Base-by-base conservation (phyloP, 2,888 invertebrate genomes). In the Rhodophaea formosa region DNA sequence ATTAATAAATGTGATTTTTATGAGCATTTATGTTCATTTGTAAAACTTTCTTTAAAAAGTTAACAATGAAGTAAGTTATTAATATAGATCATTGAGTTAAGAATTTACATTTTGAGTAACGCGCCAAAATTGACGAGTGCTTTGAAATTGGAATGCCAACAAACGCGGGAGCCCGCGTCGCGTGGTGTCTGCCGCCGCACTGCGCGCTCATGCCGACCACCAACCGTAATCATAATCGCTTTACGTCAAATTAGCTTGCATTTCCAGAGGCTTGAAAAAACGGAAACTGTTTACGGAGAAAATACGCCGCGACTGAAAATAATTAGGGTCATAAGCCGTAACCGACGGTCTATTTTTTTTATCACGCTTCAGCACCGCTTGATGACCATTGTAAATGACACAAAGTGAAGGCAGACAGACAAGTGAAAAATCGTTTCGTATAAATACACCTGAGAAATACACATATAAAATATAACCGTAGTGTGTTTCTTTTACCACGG, bases 201-300 rank as follows among this genome's bases (percentile, higher is more conserved):
- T 85, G 88, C 77, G 81, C 77, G 61, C 53, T 51, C 35, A 14
- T 15, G 54, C 52, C 52, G 39, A 30, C 42, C 29, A 8, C 39
- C 69, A 66, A 69, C 75, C 66, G 74, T 59, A 62, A 60, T 76
- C 77, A 78, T 85, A 79, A 83, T 82, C 76, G 76, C 71, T 82
- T 80, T 71, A 76, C 87, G 82, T 81, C 74, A 79, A 87, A 85
- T 86, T 84, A 82, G 74, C 80, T 82, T 73, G 77, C 83, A 83
- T 89, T 88, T 87, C 86, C 85, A 81, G 66, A 72, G 82, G 82
- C 79, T 77, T 82, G 80, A 85, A 86, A 87, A 88, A 86, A 86
- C 84, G 76, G 80, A 84, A 51, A 81, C 81, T 72, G 75, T 75
- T 82, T 77, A 77, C 76, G 72, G 82, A 82, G 86, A 87, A 88